Conservation (phyloP, 2,888 invertebrate genomes). For the Drosophila nigricruria region DNA sequence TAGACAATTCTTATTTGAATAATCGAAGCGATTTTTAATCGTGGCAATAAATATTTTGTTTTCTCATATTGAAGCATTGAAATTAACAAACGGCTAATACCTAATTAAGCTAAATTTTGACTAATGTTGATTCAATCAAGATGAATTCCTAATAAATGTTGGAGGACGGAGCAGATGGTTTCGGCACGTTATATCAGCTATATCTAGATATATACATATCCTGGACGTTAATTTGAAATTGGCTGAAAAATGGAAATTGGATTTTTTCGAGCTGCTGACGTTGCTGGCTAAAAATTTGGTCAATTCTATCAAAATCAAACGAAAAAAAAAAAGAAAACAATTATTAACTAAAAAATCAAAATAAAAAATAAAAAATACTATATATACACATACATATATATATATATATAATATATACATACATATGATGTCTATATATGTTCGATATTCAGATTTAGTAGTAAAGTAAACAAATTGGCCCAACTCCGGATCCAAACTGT, state of each 20-base stretch:
- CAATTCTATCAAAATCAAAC: background rate
- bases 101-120: background rate
- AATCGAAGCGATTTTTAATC: background rate
- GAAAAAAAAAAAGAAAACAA: background rate
- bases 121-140: background rate
- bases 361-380: background rate
- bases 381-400: background rate
- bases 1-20: background rate
- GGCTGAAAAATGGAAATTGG: background rate
- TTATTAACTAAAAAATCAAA: background rate
- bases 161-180: no score
- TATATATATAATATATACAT: background rate
- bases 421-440: background rate
- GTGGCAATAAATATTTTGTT: background rate
- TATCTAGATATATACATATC: no score
- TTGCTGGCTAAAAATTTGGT: background rate
- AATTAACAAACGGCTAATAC: background rate
- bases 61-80: no score
- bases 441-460: background rate
- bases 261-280: constrained; percentile 1
- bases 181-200: no score
- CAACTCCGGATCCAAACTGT: constrained; percentile 13
- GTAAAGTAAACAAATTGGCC: background rate
- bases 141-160: background rate
- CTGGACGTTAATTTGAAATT: constrained; percentile 12